Percentiles rank a stretch among this genome's conserved stretches.
Conservation (phyloP, 2,797 vertebrate species). For the Arnoldichthys spilopterus region DNA sequence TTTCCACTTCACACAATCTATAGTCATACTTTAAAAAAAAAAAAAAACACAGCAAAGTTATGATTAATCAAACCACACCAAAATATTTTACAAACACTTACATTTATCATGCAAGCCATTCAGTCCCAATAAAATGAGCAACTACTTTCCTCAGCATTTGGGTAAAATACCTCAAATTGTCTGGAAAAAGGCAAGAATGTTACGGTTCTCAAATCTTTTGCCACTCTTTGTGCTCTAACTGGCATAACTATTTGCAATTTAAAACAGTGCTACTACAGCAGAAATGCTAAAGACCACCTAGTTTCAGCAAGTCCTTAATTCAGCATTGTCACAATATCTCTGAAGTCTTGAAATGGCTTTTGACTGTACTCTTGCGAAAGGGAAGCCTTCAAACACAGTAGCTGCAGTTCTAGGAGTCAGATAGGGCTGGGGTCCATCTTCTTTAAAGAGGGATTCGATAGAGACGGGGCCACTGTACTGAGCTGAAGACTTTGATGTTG, state of each 20-base stretch:
- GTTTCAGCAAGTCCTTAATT: neutral
- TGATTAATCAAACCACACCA: neutral
- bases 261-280: neutral
- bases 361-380: neutral
- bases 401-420: neutral
- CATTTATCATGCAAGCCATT: neutral
- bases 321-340: too few species aligned
- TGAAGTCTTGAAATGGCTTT: neutral
- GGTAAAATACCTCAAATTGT: neutral
- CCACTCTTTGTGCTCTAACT: neutral
- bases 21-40: neutral
- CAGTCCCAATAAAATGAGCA: neutral
- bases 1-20: neutral
- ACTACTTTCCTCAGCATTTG: neutral
- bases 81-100: neutral
- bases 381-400: neutral
- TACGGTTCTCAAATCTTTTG: neutral
- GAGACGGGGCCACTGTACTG: neutral
- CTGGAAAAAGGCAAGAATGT: neutral
- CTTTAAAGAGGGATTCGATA: neutral
- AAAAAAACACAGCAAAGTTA: constrained; percentile 2
- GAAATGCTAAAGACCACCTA: neutral
- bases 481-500: neutral
- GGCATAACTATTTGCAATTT: neutral
- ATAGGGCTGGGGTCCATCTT: neutral